Percentiles rank a stretch among this genome's conserved stretches.
Evolutionary conservation across 2,113 vertebrate genomes (phyloP).

Genomic region (Corythornis vintsioides): DNA sequence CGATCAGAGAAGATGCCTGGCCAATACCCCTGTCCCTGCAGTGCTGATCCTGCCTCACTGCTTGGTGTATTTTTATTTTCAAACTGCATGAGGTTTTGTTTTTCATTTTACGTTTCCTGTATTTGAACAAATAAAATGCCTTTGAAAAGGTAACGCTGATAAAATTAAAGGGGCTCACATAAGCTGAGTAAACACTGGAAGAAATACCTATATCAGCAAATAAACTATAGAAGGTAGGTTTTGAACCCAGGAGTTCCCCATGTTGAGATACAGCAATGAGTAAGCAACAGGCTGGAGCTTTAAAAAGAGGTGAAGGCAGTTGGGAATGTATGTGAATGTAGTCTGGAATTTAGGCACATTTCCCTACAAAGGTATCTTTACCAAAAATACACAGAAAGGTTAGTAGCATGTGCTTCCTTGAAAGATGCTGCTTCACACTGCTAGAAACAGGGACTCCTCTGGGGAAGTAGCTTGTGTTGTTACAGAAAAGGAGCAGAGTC

Average conservation of each 20-base stretch:
- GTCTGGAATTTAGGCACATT: not conserved
- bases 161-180: not conserved
- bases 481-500: not conserved
- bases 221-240: not conserved
- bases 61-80: not conserved
- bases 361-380: not conserved
- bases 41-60: not conserved
- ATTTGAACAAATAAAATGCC: not conserved
- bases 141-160: not conserved
- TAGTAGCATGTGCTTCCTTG: not conserved
- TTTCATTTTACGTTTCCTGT: not conserved
- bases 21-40: not conserved
- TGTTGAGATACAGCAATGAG: not conserved
- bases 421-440: not conserved
- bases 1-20: not conserved
- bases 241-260: not conserved
- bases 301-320: not conserved
- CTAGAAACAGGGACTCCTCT: not conserved
- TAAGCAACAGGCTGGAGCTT: not conserved
- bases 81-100: not conserved
- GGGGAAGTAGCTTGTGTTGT: not conserved
- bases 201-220: conserved; percentile 9
- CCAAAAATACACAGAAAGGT: not conserved
- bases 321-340: not conserved
- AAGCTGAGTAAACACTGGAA: conserved; percentile 10